Percentiles rank a stretch among this genome's conserved stretches.
Conservation (phyloP, 2,888 invertebrate genomes). For the Elegia similella region DNA sequence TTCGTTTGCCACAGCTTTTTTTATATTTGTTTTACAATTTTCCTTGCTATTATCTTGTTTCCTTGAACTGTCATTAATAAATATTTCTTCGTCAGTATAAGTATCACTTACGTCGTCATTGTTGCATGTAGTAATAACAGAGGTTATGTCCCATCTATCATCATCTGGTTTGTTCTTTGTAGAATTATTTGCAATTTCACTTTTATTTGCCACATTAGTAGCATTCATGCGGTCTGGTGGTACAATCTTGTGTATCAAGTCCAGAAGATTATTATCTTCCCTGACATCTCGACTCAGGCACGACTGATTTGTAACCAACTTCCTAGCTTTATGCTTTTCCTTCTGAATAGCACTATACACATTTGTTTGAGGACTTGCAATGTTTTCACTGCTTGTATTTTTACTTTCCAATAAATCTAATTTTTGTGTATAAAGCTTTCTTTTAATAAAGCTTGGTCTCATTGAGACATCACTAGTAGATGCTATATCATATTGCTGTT, state of each 20-base stretch:
- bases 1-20: slow-evolving; percentile 16
- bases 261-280: slow-evolving; percentile 57
- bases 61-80: slow-evolving; percentile 27
- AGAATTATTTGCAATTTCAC: slow-evolving; percentile 30
- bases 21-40: slow-evolving; percentile 25
- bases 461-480: slow-evolving; percentile 49
- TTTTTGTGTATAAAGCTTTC: slow-evolving; percentile 69
- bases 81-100: slow-evolving; percentile 70
- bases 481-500: slow-evolving; percentile 18
- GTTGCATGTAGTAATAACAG: slow-evolving; percentile 51
- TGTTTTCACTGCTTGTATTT: slow-evolving; percentile 44
- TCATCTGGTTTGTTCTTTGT: slow-evolving; percentile 33
- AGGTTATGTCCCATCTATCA: slow-evolving; percentile 58
- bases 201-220: slow-evolving; percentile 48
- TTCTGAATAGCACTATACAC: slow-evolving; percentile 45
- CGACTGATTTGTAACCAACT: slow-evolving; percentile 57
- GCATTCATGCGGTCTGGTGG: slow-evolving; percentile 57
- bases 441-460: slow-evolving; percentile 69
- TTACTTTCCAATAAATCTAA: slow-evolving; percentile 58
- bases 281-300: slow-evolving; percentile 58
- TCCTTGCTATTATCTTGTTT: slow-evolving; percentile 8
- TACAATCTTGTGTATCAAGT: slow-evolving; percentile 70
- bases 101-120: slow-evolving; percentile 59
- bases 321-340: slow-evolving; percentile 63
- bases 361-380: slow-evolving; percentile 48